Percentiles rank a stretch among this genome's conserved stretches.
Evolutionary conservation across 2,888 invertebrate genomes (phyloP).

Genomic region (Amiota minor): DNA sequence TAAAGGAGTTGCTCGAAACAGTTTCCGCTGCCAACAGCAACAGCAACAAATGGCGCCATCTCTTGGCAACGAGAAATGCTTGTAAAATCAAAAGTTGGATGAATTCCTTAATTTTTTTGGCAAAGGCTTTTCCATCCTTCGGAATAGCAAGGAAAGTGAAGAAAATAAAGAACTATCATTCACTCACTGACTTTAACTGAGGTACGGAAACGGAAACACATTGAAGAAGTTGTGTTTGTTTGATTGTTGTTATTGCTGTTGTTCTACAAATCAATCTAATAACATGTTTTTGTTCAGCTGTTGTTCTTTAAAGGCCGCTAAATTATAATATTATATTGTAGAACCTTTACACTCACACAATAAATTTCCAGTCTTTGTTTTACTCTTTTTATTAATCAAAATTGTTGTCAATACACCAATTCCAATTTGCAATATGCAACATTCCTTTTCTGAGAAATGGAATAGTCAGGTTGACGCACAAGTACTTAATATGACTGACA

Average conservation of each 20-base stretch:
- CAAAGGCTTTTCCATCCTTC: constrained; percentile 26
- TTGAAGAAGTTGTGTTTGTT: constrained; percentile 54
- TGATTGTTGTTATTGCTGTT: constrained; percentile 20
- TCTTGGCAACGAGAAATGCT: constrained; percentile 54
- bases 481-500: too few relatives aligned
- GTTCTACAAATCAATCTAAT: constrained; percentile 65
- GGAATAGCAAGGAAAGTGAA: constrained; percentile 60
- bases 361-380: too few relatives aligned
- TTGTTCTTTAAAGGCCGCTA: constrained; percentile 41
- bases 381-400: too few relatives aligned
- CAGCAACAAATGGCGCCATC: constrained; percentile 37
- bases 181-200: neutral
- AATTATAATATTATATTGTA: too few relatives aligned
- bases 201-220: constrained; percentile 55
- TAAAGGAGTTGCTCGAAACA: constrained; percentile 1
- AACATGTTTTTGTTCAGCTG: constrained; percentile 61
- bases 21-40: constrained; percentile 58
- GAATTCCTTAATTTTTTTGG: constrained; percentile 6
- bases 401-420: too few relatives aligned
- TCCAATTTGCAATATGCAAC: too few relatives aligned
- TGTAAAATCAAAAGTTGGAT: constrained; percentile 25
- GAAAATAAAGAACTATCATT: constrained; percentile 51
- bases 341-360: too few relatives aligned
- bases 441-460: too few relatives aligned
- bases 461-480: too few relatives aligned